phyloP scores from a whole-genome alignment of 2,888 invertebrate genomes.

The Sminthurinus aureus region DNA sequence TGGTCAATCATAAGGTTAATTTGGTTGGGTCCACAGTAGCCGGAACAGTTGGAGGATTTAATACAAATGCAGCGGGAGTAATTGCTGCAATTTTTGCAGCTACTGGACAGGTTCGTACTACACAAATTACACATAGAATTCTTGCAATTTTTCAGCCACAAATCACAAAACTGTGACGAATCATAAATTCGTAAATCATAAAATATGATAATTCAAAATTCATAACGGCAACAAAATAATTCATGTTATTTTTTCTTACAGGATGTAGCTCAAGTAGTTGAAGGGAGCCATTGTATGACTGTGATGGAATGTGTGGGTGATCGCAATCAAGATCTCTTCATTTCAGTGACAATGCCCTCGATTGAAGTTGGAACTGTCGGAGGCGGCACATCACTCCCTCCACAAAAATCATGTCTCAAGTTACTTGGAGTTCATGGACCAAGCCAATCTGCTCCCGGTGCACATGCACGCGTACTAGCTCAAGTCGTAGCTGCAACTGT shows the following conservation, averaged over 20 bases:
- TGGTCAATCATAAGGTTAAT: constrained; percentile 92
- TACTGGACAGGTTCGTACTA: constrained; percentile 82
- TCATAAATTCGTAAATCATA: too few species aligned
- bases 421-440: constrained; percentile 68
- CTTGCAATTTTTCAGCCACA: too few species aligned
- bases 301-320: constrained; percentile 87
- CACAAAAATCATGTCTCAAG: constrained; percentile 86
- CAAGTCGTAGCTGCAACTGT: constrained; percentile 93
- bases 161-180: too few species aligned
- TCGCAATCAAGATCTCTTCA: constrained; percentile 82
- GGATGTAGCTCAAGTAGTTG: neutral
- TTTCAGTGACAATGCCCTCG: constrained; percentile 97
- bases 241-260: neutral
- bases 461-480: constrained; percentile 87
- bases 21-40: constrained; percentile 94
- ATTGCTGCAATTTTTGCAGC: constrained; percentile 98
- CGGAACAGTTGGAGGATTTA: constrained; percentile 83
- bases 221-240: too few species aligned
- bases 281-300: constrained; percentile 95
- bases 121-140: constrained; percentile 21
- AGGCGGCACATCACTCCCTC: constrained; percentile 91
- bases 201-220: too few species aligned
- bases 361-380: constrained; percentile 96
- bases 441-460: constrained; percentile 76
- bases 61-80: constrained; percentile 98